phyloP scores from a whole-genome alignment of 35 echinoderm and acorn worm genomes.

The Ptychodera flava region DNA sequence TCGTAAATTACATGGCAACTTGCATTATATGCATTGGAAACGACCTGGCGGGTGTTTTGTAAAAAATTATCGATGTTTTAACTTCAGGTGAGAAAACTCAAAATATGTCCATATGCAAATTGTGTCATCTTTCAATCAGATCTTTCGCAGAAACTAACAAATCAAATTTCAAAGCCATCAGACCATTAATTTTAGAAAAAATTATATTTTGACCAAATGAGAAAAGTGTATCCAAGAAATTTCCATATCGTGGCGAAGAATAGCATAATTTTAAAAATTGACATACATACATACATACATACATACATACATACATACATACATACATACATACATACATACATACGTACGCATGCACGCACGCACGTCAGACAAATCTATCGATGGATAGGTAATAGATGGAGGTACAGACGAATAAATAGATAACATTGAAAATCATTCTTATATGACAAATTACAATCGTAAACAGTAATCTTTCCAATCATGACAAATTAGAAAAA shows the following conservation, averaged over 20 bases:
- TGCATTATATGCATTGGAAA: no score
- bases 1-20: no score
- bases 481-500: background rate
- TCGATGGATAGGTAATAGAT: no score
- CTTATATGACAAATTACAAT: background rate
- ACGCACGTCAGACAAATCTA: background rate
- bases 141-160: background rate
- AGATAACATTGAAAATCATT: background rate
- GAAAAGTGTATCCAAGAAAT: background rate
- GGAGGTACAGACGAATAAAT: no score
- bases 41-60: no score
- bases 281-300: slow-evolving; percentile 2
- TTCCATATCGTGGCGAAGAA: background rate
- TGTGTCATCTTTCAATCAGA: background rate
- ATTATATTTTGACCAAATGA: background rate
- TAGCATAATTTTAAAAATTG: background rate
- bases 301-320: slow-evolving; percentile 2
- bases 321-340: slow-evolving; percentile 2
- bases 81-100: no score
- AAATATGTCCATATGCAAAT: background rate
- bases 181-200: background rate
- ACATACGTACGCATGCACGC: background rate
- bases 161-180: background rate
- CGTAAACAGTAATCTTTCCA: background rate
- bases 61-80: no score